These are phyloP conservation scores for Vandiemenella viatica DNA, from an alignment of 2,888 invertebrate genomes.

Conservation along the genomic window DNA sequence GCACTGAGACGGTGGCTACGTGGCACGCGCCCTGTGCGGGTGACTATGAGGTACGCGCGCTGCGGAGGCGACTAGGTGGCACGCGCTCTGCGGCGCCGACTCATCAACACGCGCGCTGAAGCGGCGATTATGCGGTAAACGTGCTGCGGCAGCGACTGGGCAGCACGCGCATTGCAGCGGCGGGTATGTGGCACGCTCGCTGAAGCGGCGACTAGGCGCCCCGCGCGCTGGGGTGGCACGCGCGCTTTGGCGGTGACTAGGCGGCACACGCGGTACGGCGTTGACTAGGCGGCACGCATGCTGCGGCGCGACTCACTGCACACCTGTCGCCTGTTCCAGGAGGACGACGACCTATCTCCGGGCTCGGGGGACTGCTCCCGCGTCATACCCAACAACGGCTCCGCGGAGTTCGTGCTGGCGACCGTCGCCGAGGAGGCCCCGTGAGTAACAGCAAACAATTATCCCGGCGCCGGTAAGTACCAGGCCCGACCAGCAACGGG, in stretches of 20 bases:
- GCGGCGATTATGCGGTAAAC: too few relatives aligned
- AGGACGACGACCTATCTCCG: constrained; percentile 44
- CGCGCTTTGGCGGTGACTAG: neutral
- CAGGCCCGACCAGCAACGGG: too few relatives aligned
- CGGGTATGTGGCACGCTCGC: neutral
- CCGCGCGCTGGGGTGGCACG: neutral
- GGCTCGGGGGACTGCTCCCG: constrained; percentile 44
- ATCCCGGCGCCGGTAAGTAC: too few relatives aligned
- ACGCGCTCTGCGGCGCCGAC: neutral
- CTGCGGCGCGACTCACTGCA: too few relatives aligned
- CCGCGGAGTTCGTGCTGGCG: constrained; percentile 79
- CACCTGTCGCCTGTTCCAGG: too few relatives aligned
- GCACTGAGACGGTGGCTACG: neutral
- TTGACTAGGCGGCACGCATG: neutral
- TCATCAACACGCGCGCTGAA: too few relatives aligned
- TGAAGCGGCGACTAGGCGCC: neutral
- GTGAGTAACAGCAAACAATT: constrained; percentile 10
- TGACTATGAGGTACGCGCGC: neutral
- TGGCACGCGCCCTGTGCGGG: neutral
- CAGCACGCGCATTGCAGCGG: neutral
- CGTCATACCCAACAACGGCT: constrained; percentile 79
- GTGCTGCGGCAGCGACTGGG: neutral
- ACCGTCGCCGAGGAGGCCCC: constrained; percentile 73
- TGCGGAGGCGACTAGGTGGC: neutral
- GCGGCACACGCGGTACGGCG: neutral